These are phyloP conservation scores for Urocynchramus pylzowi DNA, from an alignment of 2,113 vertebrate genomes.

Conservation along the genomic window DNA sequence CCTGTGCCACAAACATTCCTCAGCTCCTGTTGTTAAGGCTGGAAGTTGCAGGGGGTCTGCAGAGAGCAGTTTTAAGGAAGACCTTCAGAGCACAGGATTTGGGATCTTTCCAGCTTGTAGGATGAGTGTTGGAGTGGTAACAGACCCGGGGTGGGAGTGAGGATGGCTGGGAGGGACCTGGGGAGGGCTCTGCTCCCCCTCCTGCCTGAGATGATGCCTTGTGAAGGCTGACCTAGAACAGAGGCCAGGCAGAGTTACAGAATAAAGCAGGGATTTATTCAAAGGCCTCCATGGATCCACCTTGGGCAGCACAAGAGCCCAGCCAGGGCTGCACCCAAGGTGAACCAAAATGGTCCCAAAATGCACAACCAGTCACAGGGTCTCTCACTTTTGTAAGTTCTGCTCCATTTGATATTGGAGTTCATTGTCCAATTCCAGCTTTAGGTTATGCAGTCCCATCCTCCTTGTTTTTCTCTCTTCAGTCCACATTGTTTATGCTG, in stretches of 20 bases:
- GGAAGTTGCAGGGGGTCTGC: background rate
- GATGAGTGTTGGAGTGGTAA: background rate
- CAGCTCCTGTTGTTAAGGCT: background rate
- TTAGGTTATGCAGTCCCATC: rapidly evolving
- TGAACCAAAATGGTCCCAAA: background rate
- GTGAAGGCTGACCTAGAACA: background rate
- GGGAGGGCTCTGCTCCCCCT: background rate
- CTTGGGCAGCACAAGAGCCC: background rate
- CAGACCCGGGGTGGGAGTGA: background rate
- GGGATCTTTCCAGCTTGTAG: no score
- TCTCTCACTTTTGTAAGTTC: background rate
- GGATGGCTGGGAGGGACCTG: background rate
- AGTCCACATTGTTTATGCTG: rapidly evolving
- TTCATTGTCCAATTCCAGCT: rapidly evolving
- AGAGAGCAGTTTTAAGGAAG: background rate
- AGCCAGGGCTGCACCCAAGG: background rate
- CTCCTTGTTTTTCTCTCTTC: background rate
- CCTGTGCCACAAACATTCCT: background rate
- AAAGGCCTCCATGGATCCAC: background rate
- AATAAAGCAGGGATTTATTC: background rate
- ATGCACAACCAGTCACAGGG: rapidly evolving
- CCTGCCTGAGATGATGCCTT: background rate
- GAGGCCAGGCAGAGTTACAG: background rate
- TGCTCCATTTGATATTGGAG: background rate
- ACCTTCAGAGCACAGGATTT: background rate